Percentiles rank a stretch among this genome's conserved stretches.
phyloP scores from a whole-genome alignment of 2,797 vertebrate genomes.

The Enteromius mattozi region DNA sequence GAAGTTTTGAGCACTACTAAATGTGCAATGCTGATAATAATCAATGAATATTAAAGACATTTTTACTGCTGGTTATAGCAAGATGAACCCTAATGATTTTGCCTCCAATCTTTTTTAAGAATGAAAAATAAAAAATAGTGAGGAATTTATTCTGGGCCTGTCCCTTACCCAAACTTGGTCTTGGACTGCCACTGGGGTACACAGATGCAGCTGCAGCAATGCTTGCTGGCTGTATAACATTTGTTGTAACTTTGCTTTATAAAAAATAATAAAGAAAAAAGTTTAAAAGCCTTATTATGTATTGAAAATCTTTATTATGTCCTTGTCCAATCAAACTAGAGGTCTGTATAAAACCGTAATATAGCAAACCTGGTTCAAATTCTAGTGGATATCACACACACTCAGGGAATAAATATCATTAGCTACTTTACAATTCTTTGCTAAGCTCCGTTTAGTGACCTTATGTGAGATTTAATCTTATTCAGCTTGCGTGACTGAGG shows the following conservation, averaged over 20 bases:
- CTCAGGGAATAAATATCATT: not conserved
- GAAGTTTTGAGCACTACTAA: not conserved
- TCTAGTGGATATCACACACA: not conserved
- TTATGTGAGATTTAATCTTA: constrained; percentile 27
- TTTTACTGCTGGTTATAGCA: not conserved
- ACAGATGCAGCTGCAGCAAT: not conserved
- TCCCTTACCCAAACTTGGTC: not conserved
- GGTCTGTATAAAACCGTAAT: not conserved
- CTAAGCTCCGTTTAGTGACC: constrained; percentile 33
- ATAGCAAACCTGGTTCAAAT: not conserved
- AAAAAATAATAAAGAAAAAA: not conserved
- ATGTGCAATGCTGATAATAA: not conserved
- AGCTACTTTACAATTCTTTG: constrained; percentile 15
- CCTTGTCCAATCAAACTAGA: not conserved
- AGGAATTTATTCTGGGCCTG: not conserved
- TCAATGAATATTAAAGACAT: not conserved
- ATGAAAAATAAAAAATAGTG: not conserved
- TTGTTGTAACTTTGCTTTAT: not conserved
- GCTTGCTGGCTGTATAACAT: not conserved
- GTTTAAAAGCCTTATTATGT: not conserved
- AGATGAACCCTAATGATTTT: not conserved
- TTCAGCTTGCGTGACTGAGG: constrained; percentile 28
- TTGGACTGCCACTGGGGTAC: not conserved
- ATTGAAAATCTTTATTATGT: not conserved
- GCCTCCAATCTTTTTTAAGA: not conserved